Base-by-base conservation (phyloP, 92 coral and sea anemone genomes). In the Actinernus sp. region DNA sequence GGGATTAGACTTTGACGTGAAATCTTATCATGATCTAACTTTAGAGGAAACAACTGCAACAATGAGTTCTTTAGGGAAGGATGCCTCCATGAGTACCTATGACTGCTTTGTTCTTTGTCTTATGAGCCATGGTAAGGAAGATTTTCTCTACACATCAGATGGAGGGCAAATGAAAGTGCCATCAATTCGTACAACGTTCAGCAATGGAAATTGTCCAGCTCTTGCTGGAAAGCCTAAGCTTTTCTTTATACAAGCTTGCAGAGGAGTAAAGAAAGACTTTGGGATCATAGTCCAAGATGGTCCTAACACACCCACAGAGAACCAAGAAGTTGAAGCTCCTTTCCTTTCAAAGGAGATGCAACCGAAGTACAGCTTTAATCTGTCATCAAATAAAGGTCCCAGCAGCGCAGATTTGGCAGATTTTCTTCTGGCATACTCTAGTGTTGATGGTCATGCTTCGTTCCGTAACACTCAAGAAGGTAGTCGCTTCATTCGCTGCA, bases 121-220 rank as follows among this genome's bases (percentile, higher is more conserved):
- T 1, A 93, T 93, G 98, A 93, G 96, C 49, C 98, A 93, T 55
- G 98, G 98, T 1, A 34, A 63, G 19, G 78, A 74, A 2, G 93
- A 65, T 7, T 41, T 40, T 14, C 38, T 93, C 43, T 87, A 61
- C 18, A 59, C 86, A 11, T 21, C 56, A 5, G 98, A 93, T 83
- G 96, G 90, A 13, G 50, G 48, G 20, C 38, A 45, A 9, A 56
- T 86, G 0, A 56, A 19, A 23, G 25, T 75, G 8, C 47, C 63
- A 7, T 43, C 26, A 23, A 26, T 68, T 25, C 17, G 65, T 14
- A 49, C 54, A 38, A 65, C 51, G 48, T 74, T 88, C 52, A 71
- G 72, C 53, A 88, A 77, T 72, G 38, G 51, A 28, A 31, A 43
- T 1, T 87, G 97, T 63, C 18, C 7, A 14, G 26, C 86, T 0